phyloP scores from a whole-genome alignment of 2,888 invertebrate species.

The Subacronicta megacephala region DNA sequence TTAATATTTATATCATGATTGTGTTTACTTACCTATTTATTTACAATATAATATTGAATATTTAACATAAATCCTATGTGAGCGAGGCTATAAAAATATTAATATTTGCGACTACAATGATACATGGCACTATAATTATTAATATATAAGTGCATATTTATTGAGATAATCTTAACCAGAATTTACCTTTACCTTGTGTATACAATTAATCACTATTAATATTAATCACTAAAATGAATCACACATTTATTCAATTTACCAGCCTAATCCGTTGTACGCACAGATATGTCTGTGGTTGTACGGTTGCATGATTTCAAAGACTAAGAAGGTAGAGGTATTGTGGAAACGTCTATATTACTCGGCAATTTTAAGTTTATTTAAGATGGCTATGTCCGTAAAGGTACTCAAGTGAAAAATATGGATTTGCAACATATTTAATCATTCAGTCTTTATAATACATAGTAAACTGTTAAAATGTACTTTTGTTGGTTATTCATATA shows the following conservation, averaged over 20 bases:
- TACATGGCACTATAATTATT: slow-evolving; percentile 63
- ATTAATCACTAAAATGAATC: slow-evolving; percentile 24
- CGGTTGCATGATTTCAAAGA: background rate
- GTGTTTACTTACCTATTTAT: slow-evolving; percentile 50
- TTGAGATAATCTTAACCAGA: slow-evolving; percentile 23
- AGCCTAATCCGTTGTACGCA: slow-evolving; percentile 10
- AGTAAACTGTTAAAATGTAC: slow-evolving; percentile 67
- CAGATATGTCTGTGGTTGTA: too few relatives aligned
- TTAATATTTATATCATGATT: slow-evolving; percentile 50
- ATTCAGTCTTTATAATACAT: slow-evolving; percentile 74
- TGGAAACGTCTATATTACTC: background rate
- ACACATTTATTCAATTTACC: slow-evolving; percentile 10
- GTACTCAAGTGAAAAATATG: slow-evolving; percentile 43
- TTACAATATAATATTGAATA: slow-evolving; percentile 50
- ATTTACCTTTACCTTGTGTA: slow-evolving; percentile 20
- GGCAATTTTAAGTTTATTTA: slow-evolving; percentile 1
- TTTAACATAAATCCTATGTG: slow-evolving; percentile 39
- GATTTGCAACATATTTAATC: slow-evolving; percentile 61
- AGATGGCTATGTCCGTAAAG: slow-evolving; percentile 9
- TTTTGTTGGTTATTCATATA: slow-evolving; percentile 67
- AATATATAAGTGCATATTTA: slow-evolving; percentile 28
- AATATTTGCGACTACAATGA: slow-evolving; percentile 49
- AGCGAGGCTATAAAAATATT: slow-evolving; percentile 44
- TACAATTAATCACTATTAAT: slow-evolving; percentile 7
- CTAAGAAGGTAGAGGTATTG: too few relatives aligned